A percentile compares a stretch with the other conserved stretches of the same genome.
Evolutionary conservation across 2,113 vertebrate genomes (phyloP).

Genomic region (Corynorhinus townsendii): DNA sequence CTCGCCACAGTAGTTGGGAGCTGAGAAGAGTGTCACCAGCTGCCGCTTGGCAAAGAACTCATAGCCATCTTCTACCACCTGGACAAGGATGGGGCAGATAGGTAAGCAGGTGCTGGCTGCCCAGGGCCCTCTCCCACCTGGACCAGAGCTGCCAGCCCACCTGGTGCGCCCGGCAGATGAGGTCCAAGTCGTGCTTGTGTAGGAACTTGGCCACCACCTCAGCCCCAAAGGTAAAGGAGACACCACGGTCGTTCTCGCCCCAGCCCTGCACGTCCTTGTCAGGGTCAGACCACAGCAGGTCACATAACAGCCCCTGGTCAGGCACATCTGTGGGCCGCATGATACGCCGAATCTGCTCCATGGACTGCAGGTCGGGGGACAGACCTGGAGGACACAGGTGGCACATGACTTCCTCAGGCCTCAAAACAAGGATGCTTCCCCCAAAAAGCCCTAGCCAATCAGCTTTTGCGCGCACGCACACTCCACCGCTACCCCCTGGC

Average conservation of each 20-base stretch:
- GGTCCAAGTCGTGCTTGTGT: conserved; percentile 97
- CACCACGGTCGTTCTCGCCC: conserved; percentile 96
- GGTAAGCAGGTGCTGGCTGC: background rate
- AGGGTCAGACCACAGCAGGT: conserved; percentile 96
- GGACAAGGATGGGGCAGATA: rapidly evolving
- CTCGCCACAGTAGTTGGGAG: conserved; percentile 97
- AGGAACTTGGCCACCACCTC: conserved; percentile 98
- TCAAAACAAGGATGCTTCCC: too few relatives aligned
- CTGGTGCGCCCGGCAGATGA: conserved; percentile 98
- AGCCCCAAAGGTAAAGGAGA: conserved; percentile 96
- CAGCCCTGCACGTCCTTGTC: conserved; percentile 98
- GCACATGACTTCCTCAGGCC: background rate
- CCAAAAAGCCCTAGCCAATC: background rate
- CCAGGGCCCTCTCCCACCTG: rapidly evolving
- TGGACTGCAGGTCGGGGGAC: conserved; percentile 95
- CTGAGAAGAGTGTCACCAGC: conserved; percentile 96
- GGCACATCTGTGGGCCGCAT: conserved; percentile 97
- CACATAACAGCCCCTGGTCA: conserved; percentile 96
- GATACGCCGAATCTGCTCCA: conserved; percentile 97
- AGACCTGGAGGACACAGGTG: conserved; percentile 75
- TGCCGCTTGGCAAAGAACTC: conserved; percentile 98
- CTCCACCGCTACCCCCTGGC: background rate
- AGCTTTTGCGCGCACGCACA: background rate
- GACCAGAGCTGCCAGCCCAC: conserved; percentile 66
- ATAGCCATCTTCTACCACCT: conserved; percentile 97